These are phyloP conservation scores for Bursaphelenchus okinawaensis DNA, from an alignment of 2,888 invertebrate genomes.

Conservation along the genomic window DNA sequence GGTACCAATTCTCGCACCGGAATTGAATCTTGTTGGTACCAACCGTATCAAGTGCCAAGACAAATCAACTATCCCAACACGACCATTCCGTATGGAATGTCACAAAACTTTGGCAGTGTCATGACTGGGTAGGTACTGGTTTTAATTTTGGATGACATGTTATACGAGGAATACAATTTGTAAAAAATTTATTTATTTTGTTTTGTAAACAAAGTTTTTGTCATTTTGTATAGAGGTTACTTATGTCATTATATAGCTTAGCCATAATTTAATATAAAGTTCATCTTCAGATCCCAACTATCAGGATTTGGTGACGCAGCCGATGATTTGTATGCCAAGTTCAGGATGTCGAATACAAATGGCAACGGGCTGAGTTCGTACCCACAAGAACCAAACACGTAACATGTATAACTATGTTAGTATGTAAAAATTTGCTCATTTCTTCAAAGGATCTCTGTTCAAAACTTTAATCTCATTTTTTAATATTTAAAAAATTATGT, in stretches of 20 bases:
- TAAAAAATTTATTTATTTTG: too few species aligned
- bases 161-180: too few species aligned
- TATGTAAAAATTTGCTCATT: not conserved
- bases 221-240: too few species aligned
- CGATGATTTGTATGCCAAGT: constrained; percentile 46
- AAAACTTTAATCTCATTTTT: not conserved
- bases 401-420: too few species aligned
- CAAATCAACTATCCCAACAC: constrained; percentile 51
- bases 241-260: not conserved
- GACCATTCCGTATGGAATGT: constrained; percentile 37
- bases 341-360: constrained; percentile 16
- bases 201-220: too few species aligned
- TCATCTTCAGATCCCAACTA: constrained; percentile 7
- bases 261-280: not conserved
- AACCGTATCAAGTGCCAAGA: constrained; percentile 33
- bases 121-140: constrained; percentile 43
- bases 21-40: constrained; percentile 18
- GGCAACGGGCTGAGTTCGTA: not conserved
- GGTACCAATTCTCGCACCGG: constrained; percentile 3
- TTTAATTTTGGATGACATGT: too few species aligned
- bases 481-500: not conserved
- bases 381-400: not conserved
- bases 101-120: constrained; percentile 36
- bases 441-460: not conserved
- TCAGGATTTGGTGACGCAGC: constrained; percentile 43